Conservation (phyloP, 2,888 invertebrate genomes). For the Megaustenia siamemsis region DNA sequence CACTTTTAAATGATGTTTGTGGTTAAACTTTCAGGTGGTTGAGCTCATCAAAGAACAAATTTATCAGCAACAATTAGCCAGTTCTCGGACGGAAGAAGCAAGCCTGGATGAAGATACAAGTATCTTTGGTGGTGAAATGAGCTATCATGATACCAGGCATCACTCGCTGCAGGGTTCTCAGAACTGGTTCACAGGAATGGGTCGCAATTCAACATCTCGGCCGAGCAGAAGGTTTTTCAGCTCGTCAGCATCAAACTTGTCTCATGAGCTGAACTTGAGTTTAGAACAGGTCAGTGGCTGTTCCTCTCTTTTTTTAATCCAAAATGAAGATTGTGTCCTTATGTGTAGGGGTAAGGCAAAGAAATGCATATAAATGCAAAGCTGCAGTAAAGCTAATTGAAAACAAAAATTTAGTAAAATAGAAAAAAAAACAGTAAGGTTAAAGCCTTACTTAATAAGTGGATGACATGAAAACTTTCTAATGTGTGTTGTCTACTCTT, state of each 20-base stretch:
- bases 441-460: no score
- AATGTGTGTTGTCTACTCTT: no score
- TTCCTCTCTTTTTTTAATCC: no score
- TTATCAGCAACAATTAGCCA: conserved; percentile 70
- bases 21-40: conserved; percentile 70
- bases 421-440: no score
- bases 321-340: no score
- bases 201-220: conserved; percentile 22
- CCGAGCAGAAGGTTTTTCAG: conserved; percentile 17
- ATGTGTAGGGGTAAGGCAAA: no score
- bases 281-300: conserved; percentile 59
- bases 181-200: conserved; percentile 13
- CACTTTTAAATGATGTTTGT: no score
- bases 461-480: no score
- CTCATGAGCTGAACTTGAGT: conserved; percentile 53
- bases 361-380: no score
- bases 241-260: conserved; percentile 38
- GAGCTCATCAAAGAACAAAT: conserved; percentile 74
- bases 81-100: conserved; percentile 54
- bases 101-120: conserved; percentile 6
- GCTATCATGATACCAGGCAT: neutral
- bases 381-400: no score
- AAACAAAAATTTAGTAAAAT: no score
- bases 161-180: neutral
- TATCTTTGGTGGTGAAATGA: conserved; percentile 12